These are phyloP conservation scores for Mobula birostris DNA, from an alignment of 2,113 vertebrate species.

Conservation along the genomic window DNA sequence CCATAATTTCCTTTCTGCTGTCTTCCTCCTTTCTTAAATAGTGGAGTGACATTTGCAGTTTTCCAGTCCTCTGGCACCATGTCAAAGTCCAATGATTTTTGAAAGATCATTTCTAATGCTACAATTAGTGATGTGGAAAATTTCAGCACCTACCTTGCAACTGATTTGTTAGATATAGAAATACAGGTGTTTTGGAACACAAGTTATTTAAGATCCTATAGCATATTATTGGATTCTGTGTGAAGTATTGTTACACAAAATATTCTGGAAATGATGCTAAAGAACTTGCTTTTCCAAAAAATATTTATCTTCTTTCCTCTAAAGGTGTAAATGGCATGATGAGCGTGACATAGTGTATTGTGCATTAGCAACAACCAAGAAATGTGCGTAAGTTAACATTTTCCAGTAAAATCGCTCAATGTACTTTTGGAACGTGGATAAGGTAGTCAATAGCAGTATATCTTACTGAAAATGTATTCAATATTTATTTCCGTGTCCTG, in stretches of 20 bases:
- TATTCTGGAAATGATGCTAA: background rate
- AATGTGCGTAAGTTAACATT: slow-evolving; percentile 56
- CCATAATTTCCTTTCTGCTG: no score
- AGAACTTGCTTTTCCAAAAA: background rate
- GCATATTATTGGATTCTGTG: background rate
- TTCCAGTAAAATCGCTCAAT: background rate
- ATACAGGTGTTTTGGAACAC: background rate
- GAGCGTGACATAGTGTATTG: slow-evolving; percentile 62
- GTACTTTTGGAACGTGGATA: background rate
- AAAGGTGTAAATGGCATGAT: slow-evolving; percentile 70
- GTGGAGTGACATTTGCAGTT: no score
- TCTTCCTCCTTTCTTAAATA: no score
- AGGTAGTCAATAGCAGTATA: background rate
- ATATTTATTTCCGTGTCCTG: background rate
- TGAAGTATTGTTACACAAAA: background rate
- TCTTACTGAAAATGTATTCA: background rate
- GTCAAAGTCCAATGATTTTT: no score
- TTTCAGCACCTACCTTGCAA: background rate
- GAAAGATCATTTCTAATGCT: background rate
- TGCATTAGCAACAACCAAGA: slow-evolving; percentile 66
- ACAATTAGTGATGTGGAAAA: background rate
- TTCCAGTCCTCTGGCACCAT: no score
- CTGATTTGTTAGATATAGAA: background rate
- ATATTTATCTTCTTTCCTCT: background rate
- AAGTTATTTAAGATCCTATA: background rate